Evolutionary conservation across 2,888 invertebrate species (phyloP), one percentile per base, ranked within the genome.

Genomic region (Pammene aurita): DNA sequence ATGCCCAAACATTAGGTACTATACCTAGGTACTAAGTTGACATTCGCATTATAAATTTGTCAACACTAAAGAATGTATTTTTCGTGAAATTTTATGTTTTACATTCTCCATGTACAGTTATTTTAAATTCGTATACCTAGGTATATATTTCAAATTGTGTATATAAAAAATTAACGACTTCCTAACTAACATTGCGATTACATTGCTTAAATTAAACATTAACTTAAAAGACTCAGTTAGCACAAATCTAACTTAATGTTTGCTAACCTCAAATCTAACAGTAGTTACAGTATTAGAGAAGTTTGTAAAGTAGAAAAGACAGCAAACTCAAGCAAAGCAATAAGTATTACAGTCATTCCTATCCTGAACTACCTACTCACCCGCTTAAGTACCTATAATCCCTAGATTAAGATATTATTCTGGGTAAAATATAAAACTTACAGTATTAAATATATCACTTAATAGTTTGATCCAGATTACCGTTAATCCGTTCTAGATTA

Each of bases 181-280:
- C 18, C 61, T 38, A 50, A 38, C 61, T 16, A 48, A 50, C 61
- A 18, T 38, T 48, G 16, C 16, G 38, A 46, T 14, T 16, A 35
- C 38, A 50, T 60, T 44, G n/a, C n/a, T n/a, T 50, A 38, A 44
- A 16, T 38, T 13, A 11, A 61, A 61, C 9, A 50, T 48, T 35
- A 13, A 16, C 38, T 50, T 50, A 18, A 52, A 62, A 61, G 11
- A 48, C 48, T 7, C 9, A 38, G 48, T 61, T 61, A 61, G 61
- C 60, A 60, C 14, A 16, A 14, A 46, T 60, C 5, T 34, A 48
- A 48, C 34, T 48, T n/a, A 60, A 60, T 48, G 13, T 48, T 60
- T 48, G 35, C 60, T 34, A 46, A 60, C 34, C 46, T 34, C 38
- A 50, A 61, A 50, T 61, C 35, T 61, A 61, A 16, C 48, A 35